Percentiles rank a stretch among this genome's conserved stretches.
phyloP scores from a whole-genome alignment of 2,113 vertebrate species.

The Rhombomys opimus region DNA sequence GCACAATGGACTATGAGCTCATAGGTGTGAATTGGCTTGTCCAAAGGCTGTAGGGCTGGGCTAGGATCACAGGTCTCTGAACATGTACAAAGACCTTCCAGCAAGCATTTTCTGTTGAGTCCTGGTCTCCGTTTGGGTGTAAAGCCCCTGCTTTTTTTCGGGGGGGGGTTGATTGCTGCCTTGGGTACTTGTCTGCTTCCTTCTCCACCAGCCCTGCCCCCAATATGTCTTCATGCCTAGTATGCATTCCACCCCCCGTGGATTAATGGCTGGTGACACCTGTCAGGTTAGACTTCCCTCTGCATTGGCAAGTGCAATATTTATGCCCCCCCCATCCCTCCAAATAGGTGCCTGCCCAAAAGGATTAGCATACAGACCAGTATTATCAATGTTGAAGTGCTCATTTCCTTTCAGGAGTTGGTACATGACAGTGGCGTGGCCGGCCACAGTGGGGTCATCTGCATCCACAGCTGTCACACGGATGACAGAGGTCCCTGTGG shows the following conservation, averaged over 20 bases:
- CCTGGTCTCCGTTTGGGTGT: background rate
- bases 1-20: background rate
- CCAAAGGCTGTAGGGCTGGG: background rate
- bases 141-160: background rate
- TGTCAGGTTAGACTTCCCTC: background rate
- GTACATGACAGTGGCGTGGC: conserved; percentile 90
- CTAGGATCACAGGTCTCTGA: background rate
- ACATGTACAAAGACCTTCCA: background rate
- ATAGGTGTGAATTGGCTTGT: background rate
- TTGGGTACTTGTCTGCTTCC: background rate
- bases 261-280: background rate
- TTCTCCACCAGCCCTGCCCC: background rate
- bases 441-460: conserved; percentile 93
- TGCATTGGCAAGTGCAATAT: background rate
- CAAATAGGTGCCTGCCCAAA: background rate
- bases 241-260: accelerated
- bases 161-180: background rate
- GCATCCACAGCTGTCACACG: conserved; percentile 92
- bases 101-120: background rate
- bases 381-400: conserved; percentile 89
- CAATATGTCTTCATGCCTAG: background rate
- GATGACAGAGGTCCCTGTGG: conserved; percentile 90
- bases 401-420: conserved; percentile 86
- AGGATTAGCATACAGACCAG: conserved; percentile 85
- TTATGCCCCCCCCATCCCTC: background rate